Conservation (phyloP, 2,888 invertebrate species). For the Choreutis nemorana region DNA sequence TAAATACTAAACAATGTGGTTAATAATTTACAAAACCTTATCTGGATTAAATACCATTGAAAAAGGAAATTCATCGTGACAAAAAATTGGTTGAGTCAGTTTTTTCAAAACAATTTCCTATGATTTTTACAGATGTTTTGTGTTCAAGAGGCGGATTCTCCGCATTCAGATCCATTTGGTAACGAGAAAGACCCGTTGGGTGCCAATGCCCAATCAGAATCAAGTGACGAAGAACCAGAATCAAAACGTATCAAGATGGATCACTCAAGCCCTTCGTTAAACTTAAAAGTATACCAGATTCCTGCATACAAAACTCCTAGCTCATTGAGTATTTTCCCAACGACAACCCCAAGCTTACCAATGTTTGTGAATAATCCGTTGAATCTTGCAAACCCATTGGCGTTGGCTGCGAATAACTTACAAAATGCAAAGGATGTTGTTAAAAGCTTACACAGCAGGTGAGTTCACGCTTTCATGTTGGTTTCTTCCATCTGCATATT, state of each 20-base stretch:
- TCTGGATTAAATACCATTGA: too few species aligned
- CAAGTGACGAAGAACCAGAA: conserved; percentile 45
- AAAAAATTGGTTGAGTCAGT: too few species aligned
- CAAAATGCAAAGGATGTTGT: conserved; percentile 35
- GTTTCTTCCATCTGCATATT: too few species aligned
- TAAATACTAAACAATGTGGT: too few species aligned
- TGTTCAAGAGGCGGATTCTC: conserved; percentile 42
- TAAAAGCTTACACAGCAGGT: conserved; percentile 36
- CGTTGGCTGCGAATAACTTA: conserved; percentile 27
- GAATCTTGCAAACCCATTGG: conserved; percentile 46
- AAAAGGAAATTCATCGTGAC: too few species aligned
- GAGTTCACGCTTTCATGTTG: too few species aligned
- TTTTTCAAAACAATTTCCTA: too few species aligned
- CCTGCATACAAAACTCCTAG: conserved; percentile 45
- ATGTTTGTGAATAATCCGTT: conserved; percentile 54
- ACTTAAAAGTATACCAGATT: conserved; percentile 53
- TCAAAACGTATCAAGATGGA: conserved; percentile 35
- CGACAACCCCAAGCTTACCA: conserved; percentile 26
- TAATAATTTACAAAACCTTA: too few species aligned
- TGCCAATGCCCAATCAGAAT: conserved; percentile 26
- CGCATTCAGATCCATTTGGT: conserved; percentile 34
- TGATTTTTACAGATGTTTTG: conserved; percentile 48
- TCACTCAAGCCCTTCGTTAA: conserved; percentile 31
- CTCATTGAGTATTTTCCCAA: conserved; percentile 38
- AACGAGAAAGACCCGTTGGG: conserved; percentile 27